Percentiles rank a stretch among this genome's conserved stretches.
Conservation (phyloP, 1,140 invertebrate species). For the Cotesia typhae region DNA sequence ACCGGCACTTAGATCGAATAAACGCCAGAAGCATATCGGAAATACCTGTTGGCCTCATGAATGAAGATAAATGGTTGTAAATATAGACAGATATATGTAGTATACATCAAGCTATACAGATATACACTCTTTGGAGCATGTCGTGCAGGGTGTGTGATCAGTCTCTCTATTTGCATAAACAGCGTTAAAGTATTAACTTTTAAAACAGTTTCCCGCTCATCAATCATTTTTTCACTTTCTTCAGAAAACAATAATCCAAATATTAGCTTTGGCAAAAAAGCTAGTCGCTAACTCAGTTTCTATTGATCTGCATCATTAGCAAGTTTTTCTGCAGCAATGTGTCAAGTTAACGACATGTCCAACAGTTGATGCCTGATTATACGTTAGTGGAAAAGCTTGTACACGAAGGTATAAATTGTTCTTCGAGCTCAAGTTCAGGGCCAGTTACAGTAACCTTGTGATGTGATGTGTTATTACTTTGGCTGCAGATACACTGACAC, state of each 20-base stretch:
- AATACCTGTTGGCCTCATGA: constrained; percentile 57
- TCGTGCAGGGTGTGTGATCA: constrained; percentile 34
- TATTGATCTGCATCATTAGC: too few species aligned
- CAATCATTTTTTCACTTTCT: constrained; percentile 29
- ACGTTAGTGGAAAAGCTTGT: not conserved
- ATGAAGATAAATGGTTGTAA: constrained; percentile 43
- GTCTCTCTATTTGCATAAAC: constrained; percentile 11
- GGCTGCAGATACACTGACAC: not conserved
- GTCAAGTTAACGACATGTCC: too few species aligned
- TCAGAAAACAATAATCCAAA: too few species aligned
- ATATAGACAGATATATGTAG: not conserved
- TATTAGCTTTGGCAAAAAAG: not conserved
- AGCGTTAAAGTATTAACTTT: not conserved
- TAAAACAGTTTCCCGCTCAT: constrained; percentile 33
- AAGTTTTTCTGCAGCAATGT: too few species aligned
- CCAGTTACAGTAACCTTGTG: not conserved
- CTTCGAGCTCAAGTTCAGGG: not conserved
- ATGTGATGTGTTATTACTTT: constrained; percentile 1
- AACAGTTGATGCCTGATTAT: too few species aligned
- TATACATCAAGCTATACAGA: not conserved
- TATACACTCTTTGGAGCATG: constrained; percentile 34
- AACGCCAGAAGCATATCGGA: constrained; percentile 47
- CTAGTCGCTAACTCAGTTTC: not conserved
- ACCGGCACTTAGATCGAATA: constrained; percentile 3
- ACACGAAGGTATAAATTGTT: not conserved